A percentile compares a stretch with the other conserved stretches of the same genome.
phyloP scores from a whole-genome alignment of 2,113 vertebrate species.

The Oryzias woworae region DNA sequence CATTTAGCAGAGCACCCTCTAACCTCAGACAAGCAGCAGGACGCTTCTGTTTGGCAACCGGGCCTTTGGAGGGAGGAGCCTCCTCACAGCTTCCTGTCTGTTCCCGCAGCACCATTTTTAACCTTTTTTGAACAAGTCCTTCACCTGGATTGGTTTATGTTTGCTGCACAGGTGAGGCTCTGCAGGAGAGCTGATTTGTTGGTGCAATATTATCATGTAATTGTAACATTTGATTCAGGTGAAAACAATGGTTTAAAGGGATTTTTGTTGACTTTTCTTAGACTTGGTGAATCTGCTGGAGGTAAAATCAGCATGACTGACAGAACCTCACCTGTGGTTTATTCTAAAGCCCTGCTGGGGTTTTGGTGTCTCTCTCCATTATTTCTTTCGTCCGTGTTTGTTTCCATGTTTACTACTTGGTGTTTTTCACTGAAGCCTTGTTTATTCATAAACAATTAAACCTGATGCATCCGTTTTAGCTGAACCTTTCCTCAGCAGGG shows the following conservation, averaged over 20 bases:
- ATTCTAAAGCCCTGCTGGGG: too few species aligned
- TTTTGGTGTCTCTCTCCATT: too few species aligned
- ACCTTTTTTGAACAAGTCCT: background rate
- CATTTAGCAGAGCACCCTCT: slow-evolving; percentile 62
- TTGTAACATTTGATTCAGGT: slow-evolving; percentile 50
- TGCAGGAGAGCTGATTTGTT: slow-evolving; percentile 2
- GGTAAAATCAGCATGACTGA: background rate
- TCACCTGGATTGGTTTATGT: background rate
- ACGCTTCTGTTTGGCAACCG: background rate
- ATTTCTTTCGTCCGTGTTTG: too few species aligned
- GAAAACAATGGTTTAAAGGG: background rate
- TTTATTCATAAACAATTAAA: too few species aligned
- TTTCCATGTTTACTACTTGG: too few species aligned
- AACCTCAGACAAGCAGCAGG: background rate
- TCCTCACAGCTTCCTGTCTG: too few species aligned
- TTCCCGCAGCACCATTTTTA: background rate
- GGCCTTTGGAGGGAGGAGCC: background rate
- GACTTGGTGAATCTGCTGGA: background rate
- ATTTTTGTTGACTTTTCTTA: background rate
- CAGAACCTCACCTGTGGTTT: too few species aligned
- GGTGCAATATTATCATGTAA: slow-evolving; percentile 26
- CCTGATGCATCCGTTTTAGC: too few species aligned
- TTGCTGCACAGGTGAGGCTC: background rate
- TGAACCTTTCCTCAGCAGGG: too few species aligned
- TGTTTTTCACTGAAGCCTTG: too few species aligned